These are phyloP conservation scores for Cataglyphis livida DNA, from an alignment of 2,888 invertebrate genomes.

Conservation along the genomic window DNA sequence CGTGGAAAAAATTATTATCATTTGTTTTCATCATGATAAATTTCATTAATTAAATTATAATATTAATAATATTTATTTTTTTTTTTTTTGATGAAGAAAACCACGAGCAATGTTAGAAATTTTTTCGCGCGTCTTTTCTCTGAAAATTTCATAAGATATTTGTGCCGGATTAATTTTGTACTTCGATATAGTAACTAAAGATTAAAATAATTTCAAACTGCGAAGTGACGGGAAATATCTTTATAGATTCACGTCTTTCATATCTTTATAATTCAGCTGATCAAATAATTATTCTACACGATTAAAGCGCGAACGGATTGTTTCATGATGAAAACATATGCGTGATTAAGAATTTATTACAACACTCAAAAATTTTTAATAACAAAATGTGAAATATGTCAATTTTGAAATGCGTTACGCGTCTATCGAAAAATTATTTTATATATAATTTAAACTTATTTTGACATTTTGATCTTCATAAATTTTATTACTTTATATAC, in stretches of 20 bases:
- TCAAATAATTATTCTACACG: background rate
- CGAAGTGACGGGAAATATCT: background rate
- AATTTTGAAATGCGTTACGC: background rate
- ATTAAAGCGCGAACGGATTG: background rate
- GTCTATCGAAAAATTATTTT: background rate
- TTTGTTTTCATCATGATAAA: background rate
- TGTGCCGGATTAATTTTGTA: background rate
- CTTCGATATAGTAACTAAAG: background rate
- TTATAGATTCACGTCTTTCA: background rate
- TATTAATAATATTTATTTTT: background rate
- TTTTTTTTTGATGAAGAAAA: background rate
- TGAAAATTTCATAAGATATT: background rate
- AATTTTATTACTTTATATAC: constrained; percentile 4
- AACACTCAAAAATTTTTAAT: background rate
- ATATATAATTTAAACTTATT: background rate
- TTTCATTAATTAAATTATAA: constrained; percentile 6
- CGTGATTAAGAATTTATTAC: background rate
- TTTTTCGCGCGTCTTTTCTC: background rate
- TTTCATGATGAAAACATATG: background rate
- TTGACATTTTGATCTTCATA: background rate
- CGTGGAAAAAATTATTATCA: background rate
- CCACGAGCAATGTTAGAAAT: background rate
- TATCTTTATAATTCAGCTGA: background rate
- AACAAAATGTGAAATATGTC: background rate
- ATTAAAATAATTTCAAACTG: background rate